Base-by-base conservation (phyloP, 2,888 invertebrate species). In the Tiphia femorata region DNA sequence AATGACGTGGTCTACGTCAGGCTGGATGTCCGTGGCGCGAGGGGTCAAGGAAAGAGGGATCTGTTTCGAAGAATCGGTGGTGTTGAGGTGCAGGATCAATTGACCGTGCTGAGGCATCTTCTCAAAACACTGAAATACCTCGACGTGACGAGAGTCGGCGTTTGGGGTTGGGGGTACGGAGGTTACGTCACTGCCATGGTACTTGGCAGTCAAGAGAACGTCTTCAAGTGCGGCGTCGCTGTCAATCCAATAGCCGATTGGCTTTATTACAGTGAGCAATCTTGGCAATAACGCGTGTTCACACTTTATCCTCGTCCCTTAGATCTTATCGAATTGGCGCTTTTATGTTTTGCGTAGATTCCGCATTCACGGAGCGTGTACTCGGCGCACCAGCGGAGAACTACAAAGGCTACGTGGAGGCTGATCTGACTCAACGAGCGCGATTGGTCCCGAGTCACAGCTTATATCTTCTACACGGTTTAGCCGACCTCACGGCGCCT, bases 131-230 rank as follows among this genome's bases (percentile, higher is more conserved):
- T 92, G 73, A 91, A 91, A 78, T 97, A 91, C 85, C 88, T 97
- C 78, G 95, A 97, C 84, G 91, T 92, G 76, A 91, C 92, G 2
- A 88, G 95, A 57, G 93, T 96, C 40, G 96, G 95, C 6, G 92
- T 98, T 53, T 97, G 96, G 96, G 97, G 97, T 37, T 96, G 96
- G 96, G 97, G 96, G 12, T 97, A 96, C 84, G 97, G 95, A 6
- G 97, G 97, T 6, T 97, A 96, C 84, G 94, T 96, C 29, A 94
- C 96, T n/a, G 88, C 95, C 47, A 95, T 95, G 91, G 90, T 94
- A 56, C 87, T 97, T 49, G 95, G 95, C 33, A 90, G 92, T 46
- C 94, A 95, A 80, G 88, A 89, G 66, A 89, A 91, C 75, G 90
- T 94, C 49, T 94, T 96, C 85, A 94, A 95, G 82, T 97, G 97